Conservation (phyloP, 2,888 invertebrate genomes). For the Amblyteles armatorius region DNA sequence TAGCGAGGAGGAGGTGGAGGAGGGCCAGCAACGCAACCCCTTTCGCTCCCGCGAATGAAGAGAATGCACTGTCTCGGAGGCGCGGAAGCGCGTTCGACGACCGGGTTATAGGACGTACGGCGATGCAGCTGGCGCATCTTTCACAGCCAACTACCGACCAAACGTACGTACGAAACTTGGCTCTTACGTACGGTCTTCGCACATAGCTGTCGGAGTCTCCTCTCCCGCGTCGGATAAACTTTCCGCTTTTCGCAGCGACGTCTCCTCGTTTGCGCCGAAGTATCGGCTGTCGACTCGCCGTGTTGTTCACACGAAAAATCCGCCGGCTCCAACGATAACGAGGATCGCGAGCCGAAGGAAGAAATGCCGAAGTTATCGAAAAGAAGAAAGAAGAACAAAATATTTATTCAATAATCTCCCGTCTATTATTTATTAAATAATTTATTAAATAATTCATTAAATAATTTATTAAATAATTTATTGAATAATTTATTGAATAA, state of each 20-base stretch:
- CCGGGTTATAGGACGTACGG: conserved; percentile 27
- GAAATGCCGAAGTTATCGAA: no score
- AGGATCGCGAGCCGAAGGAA: no score
- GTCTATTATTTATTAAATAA: no score
- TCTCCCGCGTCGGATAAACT: conserved; percentile 49
- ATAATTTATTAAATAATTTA: no score
- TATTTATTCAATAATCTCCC: no score
- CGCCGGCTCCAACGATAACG: no score
- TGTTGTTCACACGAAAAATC: no score
- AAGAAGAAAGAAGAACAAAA: no score
- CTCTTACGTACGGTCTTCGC: conserved; percentile 46
- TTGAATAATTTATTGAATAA: no score
- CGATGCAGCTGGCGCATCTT: conserved; percentile 3
- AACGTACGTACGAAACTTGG: conserved; percentile 44
- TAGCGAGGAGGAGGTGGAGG: conserved; percentile 14
- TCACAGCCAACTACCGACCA: conserved; percentile 7
- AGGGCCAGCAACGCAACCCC: not conserved
- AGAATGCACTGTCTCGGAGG: conserved; percentile 34
- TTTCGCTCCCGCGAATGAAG: conserved; percentile 29
- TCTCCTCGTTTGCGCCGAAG: conserved; percentile 4
- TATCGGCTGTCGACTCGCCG: not conserved
- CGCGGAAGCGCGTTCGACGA: conserved; percentile 43
- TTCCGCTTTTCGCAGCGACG: conserved; percentile 3
- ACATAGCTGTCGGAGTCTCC: conserved; percentile 8
- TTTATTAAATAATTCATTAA: no score